Evolutionary conservation across 2,797 vertebrate species (phyloP), one percentile per base, ranked within the genome.

Genomic region (Acanthopagrus latus): DNA sequence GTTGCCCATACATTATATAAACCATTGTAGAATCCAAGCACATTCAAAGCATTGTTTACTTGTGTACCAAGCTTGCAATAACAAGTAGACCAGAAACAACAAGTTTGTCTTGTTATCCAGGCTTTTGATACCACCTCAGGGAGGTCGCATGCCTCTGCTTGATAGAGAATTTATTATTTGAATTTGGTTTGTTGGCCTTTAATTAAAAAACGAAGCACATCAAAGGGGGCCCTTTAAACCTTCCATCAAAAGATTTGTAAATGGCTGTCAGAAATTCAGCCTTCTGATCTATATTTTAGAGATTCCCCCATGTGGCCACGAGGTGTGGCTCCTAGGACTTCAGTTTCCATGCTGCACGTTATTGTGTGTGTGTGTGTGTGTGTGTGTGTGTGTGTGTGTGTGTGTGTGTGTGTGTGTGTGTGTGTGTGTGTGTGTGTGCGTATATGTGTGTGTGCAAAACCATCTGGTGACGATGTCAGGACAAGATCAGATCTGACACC

Each of bases 231-330:
- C 71, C 82, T 66, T 85, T 71, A 85, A 89, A 78, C 71, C 79
- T 84, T 74, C 83, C 87, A 92, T 94, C 90, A 93, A 90, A 88
- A 89, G 88, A 89, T 89, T 80, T 90, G 80, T 87, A 89, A 90
- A 90, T 88, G 84, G 60, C 84, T 86, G 58, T 89, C 77, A 91
- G 84, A 88, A 86, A 76, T 82, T 54, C 55, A 64, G 71, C 21
- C 86, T 71, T 92, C 80, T 93, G 87, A 93, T 92, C 79, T 88
- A 83, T 91, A 89, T 93, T 93, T 90, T 80, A 90, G 76, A 77
- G 74, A 84, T 60, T 20, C 48, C 79, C 84, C 79, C 81, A 85
- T 80, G 85, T 82, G 86, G 84, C 64, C 57, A 11, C 76, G 81
- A 86, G 84, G 80, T 87, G 84, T 66, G 87, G 84, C 71, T 86